A percentile compares a stretch with the other conserved stretches of the same genome.
Conservation (phyloP, 2,113 vertebrate species). For the Varanus komodoensis region DNA sequence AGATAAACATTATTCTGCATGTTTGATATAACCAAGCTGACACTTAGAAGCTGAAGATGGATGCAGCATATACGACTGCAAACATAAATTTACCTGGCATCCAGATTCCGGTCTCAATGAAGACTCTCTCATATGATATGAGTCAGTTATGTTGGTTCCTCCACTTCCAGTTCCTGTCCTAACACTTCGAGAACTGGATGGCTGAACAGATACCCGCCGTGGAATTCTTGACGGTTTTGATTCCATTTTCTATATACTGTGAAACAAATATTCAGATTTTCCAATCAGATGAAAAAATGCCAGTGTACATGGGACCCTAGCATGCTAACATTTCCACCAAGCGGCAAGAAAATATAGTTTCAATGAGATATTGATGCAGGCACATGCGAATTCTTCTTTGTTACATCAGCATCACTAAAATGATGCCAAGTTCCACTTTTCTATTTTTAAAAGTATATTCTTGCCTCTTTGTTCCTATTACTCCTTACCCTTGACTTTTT, state of each 20-base stretch:
- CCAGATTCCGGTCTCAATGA: slow-evolving; percentile 86
- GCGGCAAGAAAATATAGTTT: neutral
- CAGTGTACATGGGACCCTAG: neutral
- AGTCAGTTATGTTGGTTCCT: slow-evolving; percentile 78
- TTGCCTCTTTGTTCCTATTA: neutral
- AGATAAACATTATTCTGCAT: neutral
- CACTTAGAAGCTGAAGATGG: neutral
- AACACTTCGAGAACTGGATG: slow-evolving; percentile 77
- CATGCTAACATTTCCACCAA: neutral
- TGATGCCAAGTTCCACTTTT: neutral
- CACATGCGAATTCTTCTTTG: neutral
- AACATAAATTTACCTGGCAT: slow-evolving; percentile 84
- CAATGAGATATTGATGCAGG: neutral
- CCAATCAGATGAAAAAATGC: slow-evolving; percentile 43
- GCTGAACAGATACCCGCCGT: slow-evolving; percentile 82
- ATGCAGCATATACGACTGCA: neutral
- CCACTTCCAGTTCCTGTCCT: slow-evolving; percentile 76
- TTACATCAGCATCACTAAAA: neutral
- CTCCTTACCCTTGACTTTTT: neutral
- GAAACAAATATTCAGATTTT: slow-evolving; percentile 56
- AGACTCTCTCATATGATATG: slow-evolving; percentile 82
- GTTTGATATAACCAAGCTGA: neutral
- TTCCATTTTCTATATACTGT: slow-evolving; percentile 85
- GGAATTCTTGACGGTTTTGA: slow-evolving; percentile 92
- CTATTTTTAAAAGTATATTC: neutral